phyloP scores from a whole-genome alignment of 2,888 invertebrate genomes.

The Drosophila vallismaia region DNA sequence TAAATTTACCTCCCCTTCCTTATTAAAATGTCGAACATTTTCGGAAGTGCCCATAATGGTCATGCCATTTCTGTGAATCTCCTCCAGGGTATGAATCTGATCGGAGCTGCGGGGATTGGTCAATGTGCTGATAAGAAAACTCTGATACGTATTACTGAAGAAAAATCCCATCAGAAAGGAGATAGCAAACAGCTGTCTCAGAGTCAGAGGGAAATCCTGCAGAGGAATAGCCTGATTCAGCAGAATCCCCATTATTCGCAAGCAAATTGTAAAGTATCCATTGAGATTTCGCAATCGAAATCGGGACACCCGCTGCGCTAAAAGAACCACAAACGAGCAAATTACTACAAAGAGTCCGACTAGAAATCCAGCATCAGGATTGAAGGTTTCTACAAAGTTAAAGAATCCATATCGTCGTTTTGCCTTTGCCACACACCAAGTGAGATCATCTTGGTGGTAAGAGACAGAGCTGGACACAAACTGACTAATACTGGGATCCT shows the following conservation, averaged over 20 bases:
- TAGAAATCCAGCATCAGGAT: slow-evolving; percentile 56
- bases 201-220: slow-evolving; percentile 44
- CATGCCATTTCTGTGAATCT: slow-evolving; percentile 76
- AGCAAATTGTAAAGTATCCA: slow-evolving; percentile 51
- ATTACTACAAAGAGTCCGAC: slow-evolving; percentile 57
- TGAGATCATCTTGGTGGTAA: slow-evolving; percentile 83
- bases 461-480: slow-evolving; percentile 80
- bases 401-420: slow-evolving; percentile 72
- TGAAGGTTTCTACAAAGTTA: slow-evolving; percentile 77
- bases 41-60: slow-evolving; percentile 80
- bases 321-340: slow-evolving; percentile 56
- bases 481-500: slow-evolving; percentile 81
- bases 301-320: slow-evolving; percentile 51
- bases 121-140: slow-evolving; percentile 80
- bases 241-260: slow-evolving; percentile 66
- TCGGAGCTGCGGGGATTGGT: slow-evolving; percentile 79
- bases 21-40: slow-evolving; percentile 77
- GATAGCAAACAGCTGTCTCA: slow-evolving; percentile 60
- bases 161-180: slow-evolving; percentile 73
- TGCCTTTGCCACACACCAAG: slow-evolving; percentile 83
- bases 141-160: slow-evolving; percentile 81
- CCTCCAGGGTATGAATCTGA: slow-evolving; percentile 79
- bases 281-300: slow-evolving; percentile 32
- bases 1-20: slow-evolving; percentile 75
- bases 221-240: slow-evolving; percentile 64